Conservation (phyloP, 2,113 vertebrate genomes). For the Synodontis membranacea region DNA sequence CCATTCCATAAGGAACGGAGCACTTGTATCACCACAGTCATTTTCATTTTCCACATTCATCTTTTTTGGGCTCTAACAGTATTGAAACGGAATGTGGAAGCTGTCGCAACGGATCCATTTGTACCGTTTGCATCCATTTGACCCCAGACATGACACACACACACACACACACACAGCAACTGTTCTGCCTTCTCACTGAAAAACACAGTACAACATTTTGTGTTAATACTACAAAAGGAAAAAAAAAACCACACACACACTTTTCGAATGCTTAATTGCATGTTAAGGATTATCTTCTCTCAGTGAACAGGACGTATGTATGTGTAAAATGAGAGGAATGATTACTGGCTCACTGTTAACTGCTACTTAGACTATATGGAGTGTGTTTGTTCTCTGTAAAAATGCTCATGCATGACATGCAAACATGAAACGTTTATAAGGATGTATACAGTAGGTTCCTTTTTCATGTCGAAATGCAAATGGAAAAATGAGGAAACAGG, state of each 20-base stretch:
- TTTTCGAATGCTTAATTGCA: neutral
- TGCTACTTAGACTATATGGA: neutral
- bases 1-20: neutral
- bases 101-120: neutral
- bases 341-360: neutral
- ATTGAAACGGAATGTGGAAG: neutral
- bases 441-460: neutral
- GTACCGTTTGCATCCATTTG: neutral
- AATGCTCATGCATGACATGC: neutral
- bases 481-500: neutral
- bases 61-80: neutral
- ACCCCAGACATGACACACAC: neutral
- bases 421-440: neutral
- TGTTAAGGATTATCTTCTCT: neutral
- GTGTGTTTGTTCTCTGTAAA: neutral
- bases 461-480: conserved; percentile 6
- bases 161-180: neutral
- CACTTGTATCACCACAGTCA: neutral
- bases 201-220: neutral
- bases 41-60: neutral
- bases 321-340: neutral
- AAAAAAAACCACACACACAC: neutral
- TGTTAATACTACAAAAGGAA: neutral
- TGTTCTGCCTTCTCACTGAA: neutral
- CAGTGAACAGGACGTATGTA: neutral